Conservation (phyloP, 2,113 vertebrate genomes). For the Nannobrachium achirus region DNA sequence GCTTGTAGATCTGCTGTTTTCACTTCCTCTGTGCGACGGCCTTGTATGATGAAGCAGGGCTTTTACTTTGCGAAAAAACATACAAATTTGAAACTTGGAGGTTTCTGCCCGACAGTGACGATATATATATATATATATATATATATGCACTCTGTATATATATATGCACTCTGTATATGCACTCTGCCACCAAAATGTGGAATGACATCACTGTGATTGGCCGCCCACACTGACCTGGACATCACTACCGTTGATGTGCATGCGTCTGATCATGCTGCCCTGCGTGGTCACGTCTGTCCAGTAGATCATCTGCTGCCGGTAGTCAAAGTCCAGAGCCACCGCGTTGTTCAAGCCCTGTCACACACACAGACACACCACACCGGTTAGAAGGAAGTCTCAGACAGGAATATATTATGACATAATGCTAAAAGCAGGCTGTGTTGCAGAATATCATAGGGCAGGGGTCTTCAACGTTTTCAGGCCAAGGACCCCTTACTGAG, state of each 20-base stretch:
- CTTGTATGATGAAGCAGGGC: too few relatives aligned
- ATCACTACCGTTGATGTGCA: constrained; percentile 95
- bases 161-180: too few relatives aligned
- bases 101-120: too few relatives aligned
- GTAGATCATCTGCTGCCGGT: constrained; percentile 96
- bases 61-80: too few relatives aligned
- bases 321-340: constrained; percentile 95
- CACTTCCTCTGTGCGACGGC: too few relatives aligned
- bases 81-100: too few relatives aligned
- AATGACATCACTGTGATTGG: too few relatives aligned
- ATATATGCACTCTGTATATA: too few relatives aligned
- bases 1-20: too few relatives aligned
- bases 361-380: constrained; percentile 19
- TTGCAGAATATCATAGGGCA: not conserved
- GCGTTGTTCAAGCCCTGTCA: constrained; percentile 95
- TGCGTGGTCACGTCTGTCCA: constrained; percentile 99
- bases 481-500: too few relatives aligned
- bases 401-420: not conserved
- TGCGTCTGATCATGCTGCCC: constrained; percentile 98
- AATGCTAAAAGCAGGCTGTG: not conserved
- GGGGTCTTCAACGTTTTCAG: not conserved
- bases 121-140: too few relatives aligned
- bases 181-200: too few relatives aligned
- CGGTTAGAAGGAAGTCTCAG: constrained; percentile 25
- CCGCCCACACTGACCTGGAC: constrained; percentile 86